phyloP scores from a whole-genome alignment of 1,140 invertebrate genomes.

The Drosophila biarmipes region DNA sequence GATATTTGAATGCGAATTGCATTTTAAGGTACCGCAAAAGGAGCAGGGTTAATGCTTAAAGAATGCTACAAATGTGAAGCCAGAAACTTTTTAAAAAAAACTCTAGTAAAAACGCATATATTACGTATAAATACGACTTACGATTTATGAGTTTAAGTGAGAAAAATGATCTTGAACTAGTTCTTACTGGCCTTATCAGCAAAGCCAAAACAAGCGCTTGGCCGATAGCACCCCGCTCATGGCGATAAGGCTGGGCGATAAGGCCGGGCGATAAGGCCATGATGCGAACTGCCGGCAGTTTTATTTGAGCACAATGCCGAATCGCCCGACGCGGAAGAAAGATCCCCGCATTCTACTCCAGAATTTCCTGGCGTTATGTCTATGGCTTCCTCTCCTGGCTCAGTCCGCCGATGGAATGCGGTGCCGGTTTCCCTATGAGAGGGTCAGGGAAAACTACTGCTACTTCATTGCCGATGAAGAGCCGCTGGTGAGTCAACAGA shows the following conservation, averaged over 20 bases:
- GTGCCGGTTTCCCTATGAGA: slow-evolving; percentile 61
- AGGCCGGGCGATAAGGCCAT: slow-evolving; percentile 24
- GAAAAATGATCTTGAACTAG: slow-evolving; percentile 28
- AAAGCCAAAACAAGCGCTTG: slow-evolving; percentile 24
- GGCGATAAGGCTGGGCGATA: slow-evolving; percentile 30
- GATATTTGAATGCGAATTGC: no score
- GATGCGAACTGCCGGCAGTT: slow-evolving; percentile 23
- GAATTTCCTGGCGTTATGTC: background rate
- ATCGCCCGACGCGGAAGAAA: slow-evolving; percentile 31
- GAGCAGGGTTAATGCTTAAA: no score
- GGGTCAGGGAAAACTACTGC: slow-evolving; percentile 65
- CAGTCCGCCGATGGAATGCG: slow-evolving; percentile 19
- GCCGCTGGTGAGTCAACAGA: slow-evolving; percentile 49
- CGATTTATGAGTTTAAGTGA: no score
- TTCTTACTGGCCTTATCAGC: slow-evolving; percentile 28
- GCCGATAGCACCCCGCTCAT: slow-evolving; percentile 7
- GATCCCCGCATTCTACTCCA: background rate
- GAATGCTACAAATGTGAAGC: no score
- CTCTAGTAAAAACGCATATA: no score
- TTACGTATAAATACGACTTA: no score
- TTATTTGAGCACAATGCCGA: slow-evolving; percentile 35
- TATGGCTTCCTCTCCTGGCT: slow-evolving; percentile 11
- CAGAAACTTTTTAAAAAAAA: no score
- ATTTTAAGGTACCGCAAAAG: no score
- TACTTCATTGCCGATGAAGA: slow-evolving; percentile 53